Percentiles rank a stretch among this genome's conserved stretches.
Conservation (phyloP, 2,113 vertebrate species). For the Bungarus multicinctus region DNA sequence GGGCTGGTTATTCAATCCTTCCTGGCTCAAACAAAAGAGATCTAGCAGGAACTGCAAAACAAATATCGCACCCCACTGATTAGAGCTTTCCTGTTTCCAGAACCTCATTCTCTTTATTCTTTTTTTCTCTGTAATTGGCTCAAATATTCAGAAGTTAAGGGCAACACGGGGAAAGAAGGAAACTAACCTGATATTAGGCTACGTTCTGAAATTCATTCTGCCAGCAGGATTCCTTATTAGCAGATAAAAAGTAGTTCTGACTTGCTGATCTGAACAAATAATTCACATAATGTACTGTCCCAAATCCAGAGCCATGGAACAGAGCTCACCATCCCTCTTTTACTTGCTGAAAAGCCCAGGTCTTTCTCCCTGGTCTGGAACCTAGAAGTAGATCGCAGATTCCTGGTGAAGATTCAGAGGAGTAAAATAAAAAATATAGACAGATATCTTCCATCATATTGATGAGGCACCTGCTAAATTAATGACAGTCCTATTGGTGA, state of each 20-base stretch:
- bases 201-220: constrained; percentile 14
- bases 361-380: constrained; percentile 1
- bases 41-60: neutral
- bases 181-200: constrained; percentile 5
- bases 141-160: constrained; percentile 35
- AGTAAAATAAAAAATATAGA: neutral
- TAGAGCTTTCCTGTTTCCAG: neutral
- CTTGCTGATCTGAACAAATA: neutral
- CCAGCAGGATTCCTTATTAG: constrained; percentile 28
- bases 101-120: neutral
- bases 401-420: neutral
- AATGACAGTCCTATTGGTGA: neutral
- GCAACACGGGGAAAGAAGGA: constrained; percentile 37
- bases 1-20: neutral
- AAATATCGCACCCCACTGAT: neutral
- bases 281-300: neutral
- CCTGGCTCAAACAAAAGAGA: neutral
- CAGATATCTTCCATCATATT: neutral
- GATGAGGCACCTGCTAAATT: neutral
- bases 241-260: constrained; percentile 9
- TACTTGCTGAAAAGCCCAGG: neutral
- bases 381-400: neutral
- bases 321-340: neutral
- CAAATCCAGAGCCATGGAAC: neutral
- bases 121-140: constrained; percentile 5